These are phyloP conservation scores for Jordanella pulchra DNA, from an alignment of 2,797 vertebrate species.

Conservation along the genomic window DNA sequence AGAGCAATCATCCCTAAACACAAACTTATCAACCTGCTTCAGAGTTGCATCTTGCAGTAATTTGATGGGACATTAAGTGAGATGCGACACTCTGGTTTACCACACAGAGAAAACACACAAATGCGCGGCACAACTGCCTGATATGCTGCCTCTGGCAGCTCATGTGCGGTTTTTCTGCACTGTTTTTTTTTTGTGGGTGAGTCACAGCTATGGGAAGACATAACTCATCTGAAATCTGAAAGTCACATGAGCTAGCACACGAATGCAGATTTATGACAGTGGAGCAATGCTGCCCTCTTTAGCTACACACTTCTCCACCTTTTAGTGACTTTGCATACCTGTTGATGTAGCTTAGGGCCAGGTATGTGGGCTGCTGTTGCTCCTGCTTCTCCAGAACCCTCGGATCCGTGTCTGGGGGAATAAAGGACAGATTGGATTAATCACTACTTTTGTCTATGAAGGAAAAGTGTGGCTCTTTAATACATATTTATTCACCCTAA, in stretches of 20 bases:
- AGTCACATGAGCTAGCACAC: constrained; percentile 39
- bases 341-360: constrained; percentile 97
- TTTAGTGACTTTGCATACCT: constrained; percentile 76
- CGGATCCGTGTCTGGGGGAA: constrained; percentile 91
- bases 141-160: constrained; percentile 32
- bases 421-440: constrained; percentile 45
- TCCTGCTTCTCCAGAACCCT: constrained; percentile 96
- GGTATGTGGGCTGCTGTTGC: constrained; percentile 95
- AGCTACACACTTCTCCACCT: constrained; percentile 14
- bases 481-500: constrained; percentile 44
- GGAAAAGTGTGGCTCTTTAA: constrained; percentile 56
- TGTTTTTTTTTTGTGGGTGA: constrained; percentile 52
- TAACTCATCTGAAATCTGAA: constrained; percentile 51
- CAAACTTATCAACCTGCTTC: constrained; percentile 41
- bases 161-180: constrained; percentile 51
- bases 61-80: constrained; percentile 56
- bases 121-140: constrained; percentile 31
- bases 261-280: constrained; percentile 12
- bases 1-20: constrained; percentile 47
- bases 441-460: constrained; percentile 22
- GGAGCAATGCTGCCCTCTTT: constrained; percentile 68
- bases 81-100: constrained; percentile 54
- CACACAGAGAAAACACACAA: constrained; percentile 18
- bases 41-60: constrained; percentile 31
- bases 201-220: constrained; percentile 66